Evolutionary conservation across 2,113 vertebrate species (phyloP).

Genomic region (Stomatorhinus ivindoensis): DNA sequence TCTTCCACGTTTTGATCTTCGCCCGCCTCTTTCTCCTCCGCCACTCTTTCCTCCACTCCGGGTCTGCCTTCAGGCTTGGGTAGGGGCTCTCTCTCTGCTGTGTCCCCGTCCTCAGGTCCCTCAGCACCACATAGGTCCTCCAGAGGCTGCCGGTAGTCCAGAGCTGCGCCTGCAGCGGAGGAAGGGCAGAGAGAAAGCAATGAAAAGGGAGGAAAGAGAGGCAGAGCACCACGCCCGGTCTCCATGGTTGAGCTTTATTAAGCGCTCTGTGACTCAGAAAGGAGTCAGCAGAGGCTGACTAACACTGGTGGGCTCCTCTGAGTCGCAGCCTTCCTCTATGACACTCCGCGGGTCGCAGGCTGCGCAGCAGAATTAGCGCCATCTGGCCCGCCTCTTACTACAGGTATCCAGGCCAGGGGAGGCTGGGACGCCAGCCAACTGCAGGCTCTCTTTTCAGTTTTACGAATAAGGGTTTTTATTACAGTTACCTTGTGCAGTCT

Average conservation of each 20-base stretch:
- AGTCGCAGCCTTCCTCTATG: not conserved
- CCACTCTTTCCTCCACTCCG: slow-evolving; percentile 56
- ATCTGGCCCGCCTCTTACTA: not conserved
- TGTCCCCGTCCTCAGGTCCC: slow-evolving; percentile 67
- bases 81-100: not conserved
- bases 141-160: slow-evolving; percentile 34
- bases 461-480: not conserved
- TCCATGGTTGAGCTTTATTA: not conserved
- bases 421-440: not conserved
- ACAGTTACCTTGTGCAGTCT: not conserved
- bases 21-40: slow-evolving; percentile 33
- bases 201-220: not conserved
- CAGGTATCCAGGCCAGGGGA: not conserved
- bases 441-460: not conserved
- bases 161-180: slow-evolving; percentile 49
- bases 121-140: slow-evolving; percentile 41
- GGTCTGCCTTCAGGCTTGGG: slow-evolving; percentile 65
- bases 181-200: not conserved
- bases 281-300: not conserved
- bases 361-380: not conserved
- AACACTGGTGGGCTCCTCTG: not conserved
- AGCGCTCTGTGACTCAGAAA: not conserved
- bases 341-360: not conserved
- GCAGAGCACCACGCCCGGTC: not conserved
- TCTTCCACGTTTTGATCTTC: not conserved